Evolutionary conservation across 2,888 invertebrate species (phyloP), one percentile per base, ranked within the genome.

Genomic region (Orgyia antiqua): DNA sequence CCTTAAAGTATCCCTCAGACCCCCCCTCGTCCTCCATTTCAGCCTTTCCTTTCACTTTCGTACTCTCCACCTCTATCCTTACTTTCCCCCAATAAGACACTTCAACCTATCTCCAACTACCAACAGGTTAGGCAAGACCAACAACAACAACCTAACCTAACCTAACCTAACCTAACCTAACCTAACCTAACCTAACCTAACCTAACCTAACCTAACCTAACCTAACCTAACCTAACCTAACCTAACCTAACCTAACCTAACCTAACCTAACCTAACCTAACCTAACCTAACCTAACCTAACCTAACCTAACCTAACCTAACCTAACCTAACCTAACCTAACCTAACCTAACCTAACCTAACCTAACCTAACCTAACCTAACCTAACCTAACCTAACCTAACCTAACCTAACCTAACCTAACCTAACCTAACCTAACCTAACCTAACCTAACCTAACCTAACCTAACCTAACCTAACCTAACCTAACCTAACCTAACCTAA

Each of bases 401-500:
- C 31, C 31, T 31, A 31, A 31, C 31, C 31, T 31, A 31, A 31
- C 31, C 31, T 31, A 31, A 31, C 31, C 31, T 31, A 31, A 31
- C 31, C 31, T 31, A 31, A 31, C 31, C 31, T 31, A 31, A 31
- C 31, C 31, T 31, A 31, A 31, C 31, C 31, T 26, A 31, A 31
- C 31, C 31, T 26, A 31, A 31, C 31, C 31, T 26, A 31, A 31
- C 31, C 31, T 26, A 31, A 31, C 31, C 31, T 26, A 31, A 31
- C 31, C 31, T 26, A 31, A 31, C 31, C 31, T 26, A 36, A 33
- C 33, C 31, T 31, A 31, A 32, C 36, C 36, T 32, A 36, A 31
- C 33, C 33, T 33, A 33, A 33, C 33, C 33, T 33, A 33, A 33
- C 33, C 33, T 33, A 33, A 33, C 33, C 33, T 33, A 33, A 33